These are phyloP conservation scores for Siniperca scherzeri DNA, from an alignment of 2,797 vertebrate genomes.

Conservation along the genomic window DNA sequence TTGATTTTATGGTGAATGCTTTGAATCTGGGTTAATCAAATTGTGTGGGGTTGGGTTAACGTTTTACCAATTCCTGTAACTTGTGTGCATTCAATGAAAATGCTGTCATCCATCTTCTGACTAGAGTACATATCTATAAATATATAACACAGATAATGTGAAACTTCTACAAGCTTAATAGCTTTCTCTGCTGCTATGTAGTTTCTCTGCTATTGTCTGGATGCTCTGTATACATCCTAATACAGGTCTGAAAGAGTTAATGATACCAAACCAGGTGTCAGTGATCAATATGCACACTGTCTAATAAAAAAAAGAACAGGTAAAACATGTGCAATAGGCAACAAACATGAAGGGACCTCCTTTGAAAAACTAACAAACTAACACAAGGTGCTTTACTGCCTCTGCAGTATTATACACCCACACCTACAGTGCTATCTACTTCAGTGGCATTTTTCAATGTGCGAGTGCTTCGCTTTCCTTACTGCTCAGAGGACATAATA, in stretches of 20 bases:
- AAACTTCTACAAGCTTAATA: slow-evolving; percentile 10
- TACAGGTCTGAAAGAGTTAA: slow-evolving; percentile 17
- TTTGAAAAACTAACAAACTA: slow-evolving; percentile 59
- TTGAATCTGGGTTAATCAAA: neutral
- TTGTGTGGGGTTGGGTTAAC: neutral
- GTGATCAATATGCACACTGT: slow-evolving; percentile 27
- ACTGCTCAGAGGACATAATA: slow-evolving; percentile 85
- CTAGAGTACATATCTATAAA: slow-evolving; percentile 5
- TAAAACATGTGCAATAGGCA: slow-evolving; percentile 60
- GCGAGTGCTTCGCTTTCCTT: slow-evolving; percentile 91
- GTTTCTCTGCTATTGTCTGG: slow-evolving; percentile 23
- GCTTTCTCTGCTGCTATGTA: slow-evolving; percentile 1
- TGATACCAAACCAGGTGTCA: slow-evolving; percentile 26
- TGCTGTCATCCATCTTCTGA: slow-evolving; percentile 1
- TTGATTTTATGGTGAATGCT: slow-evolving; percentile 8
- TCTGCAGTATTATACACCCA: slow-evolving; percentile 58
- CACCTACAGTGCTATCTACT: slow-evolving; percentile 81
- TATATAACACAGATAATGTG: slow-evolving; percentile 18
- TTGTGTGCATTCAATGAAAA: slow-evolving; percentile 13
- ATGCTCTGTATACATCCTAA: slow-evolving; percentile 18
- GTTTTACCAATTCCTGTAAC: slow-evolving; percentile 6
- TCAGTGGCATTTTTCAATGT: slow-evolving; percentile 74
- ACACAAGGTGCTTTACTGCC: slow-evolving; percentile 74
- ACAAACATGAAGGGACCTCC: slow-evolving; percentile 48
- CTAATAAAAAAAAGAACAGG: slow-evolving; percentile 34